Percentiles rank a stretch among this genome's conserved stretches.
Evolutionary conservation across 1,140 invertebrate genomes (phyloP).

Genomic region (Meloidogyne exigua): DNA sequence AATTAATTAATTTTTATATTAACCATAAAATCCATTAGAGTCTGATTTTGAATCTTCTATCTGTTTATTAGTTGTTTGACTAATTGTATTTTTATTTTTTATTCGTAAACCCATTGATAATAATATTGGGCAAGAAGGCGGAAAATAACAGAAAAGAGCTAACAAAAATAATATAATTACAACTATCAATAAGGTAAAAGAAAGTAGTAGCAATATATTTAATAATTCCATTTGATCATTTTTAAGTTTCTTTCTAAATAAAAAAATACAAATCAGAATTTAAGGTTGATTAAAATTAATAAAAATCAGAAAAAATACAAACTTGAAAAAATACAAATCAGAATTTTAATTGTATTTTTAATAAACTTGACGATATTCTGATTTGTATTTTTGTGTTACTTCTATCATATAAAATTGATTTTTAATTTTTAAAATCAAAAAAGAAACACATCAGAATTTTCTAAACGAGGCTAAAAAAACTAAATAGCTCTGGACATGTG

Average conservation of each 20-base stretch:
- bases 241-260: not conserved
- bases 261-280: not conserved
- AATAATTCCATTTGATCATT: not conserved
- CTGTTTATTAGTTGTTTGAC: not conserved
- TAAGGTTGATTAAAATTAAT: not conserved
- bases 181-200: not conserved
- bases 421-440: not conserved
- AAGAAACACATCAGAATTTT: not conserved
- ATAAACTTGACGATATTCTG: no score
- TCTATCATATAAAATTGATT: no score
- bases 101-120: not conserved
- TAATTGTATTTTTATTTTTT: constrained; percentile 6
- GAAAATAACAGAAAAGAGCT: constrained; percentile 2
- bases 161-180: not conserved
- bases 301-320: no score
- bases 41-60: not conserved
- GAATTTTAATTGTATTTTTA: no score
- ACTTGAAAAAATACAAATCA: no score
- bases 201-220: not conserved
- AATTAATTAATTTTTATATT: not conserved
- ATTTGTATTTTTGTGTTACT: no score
- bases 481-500: no score
- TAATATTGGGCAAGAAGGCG: not conserved
- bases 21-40: constrained; percentile 1
- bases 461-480: no score